Conservation (phyloP, 1,140 invertebrate species). For the Parasteatoda tepidariorum region DNA sequence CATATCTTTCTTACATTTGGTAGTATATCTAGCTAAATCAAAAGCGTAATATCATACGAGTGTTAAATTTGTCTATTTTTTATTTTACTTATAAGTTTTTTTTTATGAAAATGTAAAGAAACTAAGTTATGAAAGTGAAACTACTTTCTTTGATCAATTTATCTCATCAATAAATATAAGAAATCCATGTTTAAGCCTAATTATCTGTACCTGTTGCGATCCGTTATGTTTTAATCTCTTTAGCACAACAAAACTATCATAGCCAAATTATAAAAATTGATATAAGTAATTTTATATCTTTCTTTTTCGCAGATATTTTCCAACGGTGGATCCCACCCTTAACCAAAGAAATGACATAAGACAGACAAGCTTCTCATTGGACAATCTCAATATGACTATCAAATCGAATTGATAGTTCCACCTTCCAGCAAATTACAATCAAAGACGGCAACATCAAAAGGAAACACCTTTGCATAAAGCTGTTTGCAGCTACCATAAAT, state of each 20-base stretch:
- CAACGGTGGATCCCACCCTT: conserved; percentile 38
- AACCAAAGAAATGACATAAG: not conserved
- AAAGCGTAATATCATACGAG: not conserved
- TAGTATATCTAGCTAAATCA: not conserved
- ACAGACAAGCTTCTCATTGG: not conserved
- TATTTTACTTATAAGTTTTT: not conserved
- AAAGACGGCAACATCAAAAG: not conserved
- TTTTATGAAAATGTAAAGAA: not conserved
- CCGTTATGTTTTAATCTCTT: not conserved
- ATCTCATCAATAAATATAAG: not conserved
- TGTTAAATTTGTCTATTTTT: not conserved
- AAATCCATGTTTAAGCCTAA: not conserved
- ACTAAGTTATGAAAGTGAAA: not conserved
- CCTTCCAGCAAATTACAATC: not conserved
- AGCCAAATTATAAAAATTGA: not conserved
- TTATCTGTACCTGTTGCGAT: not conserved
- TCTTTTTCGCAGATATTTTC: conserved; percentile 34
- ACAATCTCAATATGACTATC: not conserved
- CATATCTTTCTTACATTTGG: not conserved
- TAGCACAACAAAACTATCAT: not conserved
- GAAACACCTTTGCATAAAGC: not conserved
- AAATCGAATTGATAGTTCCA: not conserved
- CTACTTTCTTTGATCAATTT: not conserved
- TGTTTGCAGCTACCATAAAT: not conserved
- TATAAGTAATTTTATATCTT: conserved; percentile 8